Evolutionary conservation across 2,113 vertebrate genomes (phyloP).

Genomic region (Oxyruncus cristatus): DNA sequence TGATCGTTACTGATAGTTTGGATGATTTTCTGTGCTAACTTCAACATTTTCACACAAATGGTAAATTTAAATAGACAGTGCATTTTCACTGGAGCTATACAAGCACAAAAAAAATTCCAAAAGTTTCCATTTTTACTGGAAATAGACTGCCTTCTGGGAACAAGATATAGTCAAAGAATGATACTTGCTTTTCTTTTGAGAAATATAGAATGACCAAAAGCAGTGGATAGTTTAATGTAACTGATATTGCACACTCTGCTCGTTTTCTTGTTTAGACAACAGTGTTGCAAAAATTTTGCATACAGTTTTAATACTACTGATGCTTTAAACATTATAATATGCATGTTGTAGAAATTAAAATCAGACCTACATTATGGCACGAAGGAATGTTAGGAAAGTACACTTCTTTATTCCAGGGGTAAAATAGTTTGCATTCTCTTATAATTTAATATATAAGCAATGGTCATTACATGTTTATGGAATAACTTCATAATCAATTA

Average conservation of each 20-base stretch:
- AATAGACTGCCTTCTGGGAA: background rate
- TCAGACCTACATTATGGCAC: background rate
- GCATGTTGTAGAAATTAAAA: background rate
- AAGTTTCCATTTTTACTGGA: background rate
- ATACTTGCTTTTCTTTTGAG: background rate
- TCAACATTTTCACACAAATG: conserved; percentile 39
- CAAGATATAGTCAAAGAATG: background rate
- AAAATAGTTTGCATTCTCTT: background rate
- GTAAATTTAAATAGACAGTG: conserved; percentile 41
- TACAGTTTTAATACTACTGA: background rate
- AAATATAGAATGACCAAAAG: background rate
- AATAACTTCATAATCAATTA: background rate
- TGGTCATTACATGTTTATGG: background rate
- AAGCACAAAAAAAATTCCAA: background rate
- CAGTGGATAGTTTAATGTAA: background rate
- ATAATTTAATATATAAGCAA: background rate
- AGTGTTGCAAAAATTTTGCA: background rate
- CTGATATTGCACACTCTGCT: background rate
- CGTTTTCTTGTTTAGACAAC: background rate
- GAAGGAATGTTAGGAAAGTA: background rate
- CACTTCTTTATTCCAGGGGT: background rate
- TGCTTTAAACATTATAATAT: background rate
- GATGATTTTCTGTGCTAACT: conserved; percentile 49
- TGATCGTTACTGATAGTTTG: conserved; percentile 40
- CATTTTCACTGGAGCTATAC: background rate